Evolutionary conservation across 2,888 invertebrate genomes (phyloP).

Genomic region (Cephus runcator): DNA sequence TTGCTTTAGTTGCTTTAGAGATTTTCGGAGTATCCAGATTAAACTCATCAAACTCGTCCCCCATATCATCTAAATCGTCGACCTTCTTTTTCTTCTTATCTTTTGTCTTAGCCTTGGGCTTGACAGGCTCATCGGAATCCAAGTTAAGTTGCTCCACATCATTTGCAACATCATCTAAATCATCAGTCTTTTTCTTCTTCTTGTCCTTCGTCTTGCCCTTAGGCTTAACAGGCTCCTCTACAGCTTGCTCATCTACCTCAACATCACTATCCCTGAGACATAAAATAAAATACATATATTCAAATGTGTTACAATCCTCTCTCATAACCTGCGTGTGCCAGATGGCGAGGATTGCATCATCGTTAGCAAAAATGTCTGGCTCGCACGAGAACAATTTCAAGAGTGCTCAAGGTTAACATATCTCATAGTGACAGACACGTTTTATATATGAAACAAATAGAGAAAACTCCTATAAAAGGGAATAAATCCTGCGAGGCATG

Average conservation of each 20-base stretch:
- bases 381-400: conserved; percentile 25
- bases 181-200: conserved; percentile 67
- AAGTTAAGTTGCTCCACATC: conserved; percentile 72
- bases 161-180: conserved; percentile 63
- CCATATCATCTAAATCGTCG: conserved; percentile 52
- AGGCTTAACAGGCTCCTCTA: conserved; percentile 58
- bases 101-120: conserved; percentile 35
- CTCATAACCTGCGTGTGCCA: conserved; percentile 33
- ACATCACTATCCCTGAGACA: conserved; percentile 74
- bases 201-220: conserved; percentile 64
- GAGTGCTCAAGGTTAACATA: conserved; percentile 1
- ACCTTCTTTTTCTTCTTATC: conserved; percentile 59
- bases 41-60: conserved; percentile 5
- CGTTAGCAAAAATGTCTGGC: conserved; percentile 21
- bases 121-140: conserved; percentile 60
- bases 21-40: neutral
- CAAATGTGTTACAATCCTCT: conserved; percentile 6
- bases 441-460: neutral
- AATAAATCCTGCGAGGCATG: neutral
- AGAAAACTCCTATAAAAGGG: conserved; percentile 8
- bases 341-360: conserved; percentile 38
- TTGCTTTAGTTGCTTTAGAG: neutral
- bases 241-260: conserved; percentile 65
- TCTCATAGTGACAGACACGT: neutral
- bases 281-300: conserved; percentile 10